Percentiles rank a stretch among this genome's conserved stretches.
Conservation (phyloP, 2,113 vertebrate species). For the Tyrannus savana region DNA sequence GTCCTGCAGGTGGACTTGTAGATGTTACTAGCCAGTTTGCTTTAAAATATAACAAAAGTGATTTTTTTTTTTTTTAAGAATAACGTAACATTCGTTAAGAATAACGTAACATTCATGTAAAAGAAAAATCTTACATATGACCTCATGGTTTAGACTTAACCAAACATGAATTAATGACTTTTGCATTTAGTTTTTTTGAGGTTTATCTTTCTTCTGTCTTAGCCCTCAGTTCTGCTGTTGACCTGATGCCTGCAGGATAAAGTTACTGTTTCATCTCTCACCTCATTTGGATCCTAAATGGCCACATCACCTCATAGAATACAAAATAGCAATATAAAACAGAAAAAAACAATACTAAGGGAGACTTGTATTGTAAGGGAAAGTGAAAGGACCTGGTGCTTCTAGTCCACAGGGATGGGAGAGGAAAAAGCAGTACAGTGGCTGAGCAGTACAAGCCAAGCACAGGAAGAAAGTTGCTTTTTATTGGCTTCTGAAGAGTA, state of each 20-base stretch:
- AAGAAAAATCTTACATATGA: background rate
- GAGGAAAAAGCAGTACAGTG: constrained; percentile 30
- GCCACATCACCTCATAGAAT: background rate
- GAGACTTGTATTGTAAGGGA: background rate
- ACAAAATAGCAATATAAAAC: background rate
- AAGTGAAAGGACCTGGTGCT: constrained; percentile 36
- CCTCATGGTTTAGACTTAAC: background rate
- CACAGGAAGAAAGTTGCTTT: constrained; percentile 11
- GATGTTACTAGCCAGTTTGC: background rate
- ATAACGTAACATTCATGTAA: background rate
- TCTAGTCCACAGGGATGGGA: background rate
- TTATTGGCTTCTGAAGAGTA: constrained; percentile 28
- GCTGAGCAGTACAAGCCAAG: background rate
- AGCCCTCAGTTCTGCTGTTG: accelerated
- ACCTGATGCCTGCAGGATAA: background rate
- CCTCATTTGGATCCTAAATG: background rate
- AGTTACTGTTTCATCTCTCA: constrained; percentile 5
- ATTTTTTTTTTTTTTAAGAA: background rate
- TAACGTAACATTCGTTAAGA: background rate
- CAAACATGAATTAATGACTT: background rate
- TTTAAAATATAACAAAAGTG: background rate
- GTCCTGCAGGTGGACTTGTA: background rate
- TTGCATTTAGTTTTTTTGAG: background rate
- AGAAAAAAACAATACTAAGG: background rate
- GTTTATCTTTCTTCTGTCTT: background rate